phyloP scores from a whole-genome alignment of 2,888 invertebrate genomes.

The Gordius sp. region DNA sequence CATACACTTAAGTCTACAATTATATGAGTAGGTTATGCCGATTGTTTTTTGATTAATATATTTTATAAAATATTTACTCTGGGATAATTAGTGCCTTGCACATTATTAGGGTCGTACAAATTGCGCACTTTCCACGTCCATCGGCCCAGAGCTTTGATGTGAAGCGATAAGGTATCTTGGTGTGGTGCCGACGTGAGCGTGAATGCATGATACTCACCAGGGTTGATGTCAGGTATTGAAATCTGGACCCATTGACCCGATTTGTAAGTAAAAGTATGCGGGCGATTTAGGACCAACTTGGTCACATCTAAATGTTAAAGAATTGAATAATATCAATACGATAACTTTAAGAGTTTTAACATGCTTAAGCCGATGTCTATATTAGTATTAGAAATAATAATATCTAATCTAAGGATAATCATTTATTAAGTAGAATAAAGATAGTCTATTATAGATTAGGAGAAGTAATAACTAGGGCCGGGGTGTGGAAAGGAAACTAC shows the following conservation, averaged over 20 bases:
- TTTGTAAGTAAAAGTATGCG: constrained; percentile 63
- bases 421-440: too few relatives aligned
- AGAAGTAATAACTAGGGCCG: too few relatives aligned
- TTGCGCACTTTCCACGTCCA: constrained; percentile 91
- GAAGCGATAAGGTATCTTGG: constrained; percentile 70
- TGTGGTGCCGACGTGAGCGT: constrained; percentile 82
- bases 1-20: too few relatives aligned
- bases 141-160: constrained; percentile 56
- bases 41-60: neutral
- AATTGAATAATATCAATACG: too few relatives aligned
- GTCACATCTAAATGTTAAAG: too few relatives aligned
- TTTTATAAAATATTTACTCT: constrained; percentile 5
- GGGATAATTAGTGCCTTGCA: constrained; percentile 4
- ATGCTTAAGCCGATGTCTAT: too few relatives aligned
- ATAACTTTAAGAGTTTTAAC: too few relatives aligned
- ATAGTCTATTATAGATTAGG: too few relatives aligned
- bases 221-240: constrained; percentile 25
- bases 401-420: too few relatives aligned
- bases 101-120: constrained; percentile 12
- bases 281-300: constrained; percentile 62
- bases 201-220: constrained; percentile 74
- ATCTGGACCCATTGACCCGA: constrained; percentile 34
- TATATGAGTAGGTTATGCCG: too few relatives aligned
- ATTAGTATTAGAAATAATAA: too few relatives aligned
- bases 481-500: too few relatives aligned